Conservation (phyloP, 2,888 invertebrate species). For the Nymphalis urticae region DNA sequence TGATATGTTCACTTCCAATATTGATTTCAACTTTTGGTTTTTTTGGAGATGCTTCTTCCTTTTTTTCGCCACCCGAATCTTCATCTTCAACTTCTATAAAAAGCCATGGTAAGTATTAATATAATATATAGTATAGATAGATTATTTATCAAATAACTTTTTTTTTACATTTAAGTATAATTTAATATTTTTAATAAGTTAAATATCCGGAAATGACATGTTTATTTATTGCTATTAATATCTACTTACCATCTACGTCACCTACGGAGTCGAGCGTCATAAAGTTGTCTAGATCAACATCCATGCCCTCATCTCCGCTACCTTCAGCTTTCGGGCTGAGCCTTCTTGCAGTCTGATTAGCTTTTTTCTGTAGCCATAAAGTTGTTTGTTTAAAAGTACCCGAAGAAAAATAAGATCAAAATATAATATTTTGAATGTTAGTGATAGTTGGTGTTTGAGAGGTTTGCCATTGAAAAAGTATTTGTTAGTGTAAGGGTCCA, state of each 20-base stretch:
- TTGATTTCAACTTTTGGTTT: slow-evolving; percentile 86
- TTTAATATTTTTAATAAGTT: no score
- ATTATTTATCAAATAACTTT: no score
- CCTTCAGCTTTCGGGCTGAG: slow-evolving; percentile 82
- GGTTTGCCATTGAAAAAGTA: neutral
- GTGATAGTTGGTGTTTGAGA: no score
- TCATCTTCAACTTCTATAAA: slow-evolving; percentile 81
- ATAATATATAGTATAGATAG: no score
- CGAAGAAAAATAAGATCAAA: no score
- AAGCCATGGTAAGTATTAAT: no score
- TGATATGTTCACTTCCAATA: slow-evolving; percentile 89
- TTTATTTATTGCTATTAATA: slow-evolving; percentile 25
- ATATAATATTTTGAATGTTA: no score
- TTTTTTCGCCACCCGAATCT: slow-evolving; percentile 81
- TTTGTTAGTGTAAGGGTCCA: no score
- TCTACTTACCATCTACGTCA: slow-evolving; percentile 86
- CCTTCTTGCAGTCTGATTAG: slow-evolving; percentile 61
- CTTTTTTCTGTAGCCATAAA: slow-evolving; percentile 55
- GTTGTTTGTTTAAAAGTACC: no score
- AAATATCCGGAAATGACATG: no score
- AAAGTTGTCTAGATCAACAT: slow-evolving; percentile 90
- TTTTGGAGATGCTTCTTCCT: slow-evolving; percentile 74
- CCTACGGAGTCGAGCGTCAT: slow-evolving; percentile 95
- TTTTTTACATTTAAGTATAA: no score
- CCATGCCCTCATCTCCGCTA: slow-evolving; percentile 86